Evolutionary conservation across 2,888 invertebrate genomes (phyloP).

Genomic region (Eugnorisma glareosa): DNA sequence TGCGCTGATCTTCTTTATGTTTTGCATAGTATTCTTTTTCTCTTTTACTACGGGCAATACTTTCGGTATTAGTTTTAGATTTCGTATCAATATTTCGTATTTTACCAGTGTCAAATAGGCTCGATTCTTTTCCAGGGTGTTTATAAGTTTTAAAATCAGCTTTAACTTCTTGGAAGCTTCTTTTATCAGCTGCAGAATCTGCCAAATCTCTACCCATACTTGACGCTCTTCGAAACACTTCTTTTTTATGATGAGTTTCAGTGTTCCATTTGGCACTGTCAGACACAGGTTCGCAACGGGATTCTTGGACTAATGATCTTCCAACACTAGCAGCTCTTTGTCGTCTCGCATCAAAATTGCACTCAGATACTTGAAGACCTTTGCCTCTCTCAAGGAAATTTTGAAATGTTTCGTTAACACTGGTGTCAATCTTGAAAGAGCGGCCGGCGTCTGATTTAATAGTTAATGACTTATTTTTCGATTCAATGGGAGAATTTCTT

Average conservation of each 20-base stretch:
- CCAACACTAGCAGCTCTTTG: slow-evolving; percentile 85
- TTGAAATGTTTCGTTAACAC: slow-evolving; percentile 83
- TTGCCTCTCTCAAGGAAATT: slow-evolving; percentile 70
- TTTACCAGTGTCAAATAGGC: slow-evolving; percentile 48
- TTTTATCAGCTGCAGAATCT: slow-evolving; percentile 61
- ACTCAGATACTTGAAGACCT: slow-evolving; percentile 70
- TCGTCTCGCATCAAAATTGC: slow-evolving; percentile 76
- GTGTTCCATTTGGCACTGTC: slow-evolving; percentile 30
- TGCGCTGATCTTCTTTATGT: slow-evolving; percentile 37
- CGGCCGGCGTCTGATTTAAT: slow-evolving; percentile 76
- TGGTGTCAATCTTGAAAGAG: slow-evolving; percentile 84
- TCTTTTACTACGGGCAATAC: slow-evolving; percentile 64
- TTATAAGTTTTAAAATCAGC: slow-evolving; percentile 81
- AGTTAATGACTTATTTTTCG: slow-evolving; percentile 71
- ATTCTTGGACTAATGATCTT: slow-evolving; percentile 72
- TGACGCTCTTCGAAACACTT: slow-evolving; percentile 77
- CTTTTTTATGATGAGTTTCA: slow-evolving; percentile 55
- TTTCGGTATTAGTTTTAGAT: slow-evolving; percentile 48
- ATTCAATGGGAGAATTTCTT: slow-evolving; percentile 54
- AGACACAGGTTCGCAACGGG: slow-evolving; percentile 60
- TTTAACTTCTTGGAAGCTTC: slow-evolving; percentile 82
- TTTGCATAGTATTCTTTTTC: slow-evolving; percentile 67
- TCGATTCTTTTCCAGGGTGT: slow-evolving; percentile 57
- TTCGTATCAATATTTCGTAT: slow-evolving; percentile 39
- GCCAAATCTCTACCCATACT: slow-evolving; percentile 81